Evolutionary conservation across 2,888 invertebrate species (phyloP).

Genomic region (Phorcus lineatus): DNA sequence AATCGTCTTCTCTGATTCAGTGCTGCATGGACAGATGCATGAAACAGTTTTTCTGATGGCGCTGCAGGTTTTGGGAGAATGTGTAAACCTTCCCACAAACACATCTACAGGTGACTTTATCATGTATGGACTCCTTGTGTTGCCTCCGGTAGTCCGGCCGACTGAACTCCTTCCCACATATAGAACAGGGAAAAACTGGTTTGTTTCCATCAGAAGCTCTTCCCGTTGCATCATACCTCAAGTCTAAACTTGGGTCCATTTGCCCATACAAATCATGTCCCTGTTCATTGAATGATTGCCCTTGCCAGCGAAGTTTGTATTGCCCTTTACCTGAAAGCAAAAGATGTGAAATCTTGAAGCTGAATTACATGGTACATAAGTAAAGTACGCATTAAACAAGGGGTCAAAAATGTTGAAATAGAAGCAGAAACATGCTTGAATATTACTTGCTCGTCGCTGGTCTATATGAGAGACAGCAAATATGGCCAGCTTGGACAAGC

Average conservation of each 20-base stretch:
- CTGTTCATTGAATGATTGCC: background rate
- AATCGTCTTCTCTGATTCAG: too few species aligned
- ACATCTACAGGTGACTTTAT: background rate
- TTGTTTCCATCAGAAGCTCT: background rate
- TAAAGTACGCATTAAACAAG: too few species aligned
- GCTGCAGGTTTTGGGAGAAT: background rate
- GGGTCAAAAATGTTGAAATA: too few species aligned
- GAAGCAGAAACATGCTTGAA: too few species aligned
- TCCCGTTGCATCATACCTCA: too few species aligned
- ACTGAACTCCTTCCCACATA: constrained; percentile 14
- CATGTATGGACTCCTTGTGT: constrained; percentile 14
- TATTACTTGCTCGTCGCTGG: too few species aligned
- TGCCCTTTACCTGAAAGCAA: constrained; percentile 15
- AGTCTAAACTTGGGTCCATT: too few species aligned
- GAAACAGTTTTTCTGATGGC: constrained; percentile 14
- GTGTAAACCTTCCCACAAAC: constrained; percentile 18
- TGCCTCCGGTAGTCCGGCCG: background rate
- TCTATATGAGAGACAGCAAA: too few species aligned
- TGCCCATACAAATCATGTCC: background rate
- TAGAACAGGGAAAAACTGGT: background rate
- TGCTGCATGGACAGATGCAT: background rate
- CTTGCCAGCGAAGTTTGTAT: background rate
- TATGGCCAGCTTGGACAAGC: too few species aligned
- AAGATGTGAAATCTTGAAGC: background rate
- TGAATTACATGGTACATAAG: too few species aligned